phyloP scores from a whole-genome alignment of 2,888 invertebrate species.

The Agrotis segetum region DNA sequence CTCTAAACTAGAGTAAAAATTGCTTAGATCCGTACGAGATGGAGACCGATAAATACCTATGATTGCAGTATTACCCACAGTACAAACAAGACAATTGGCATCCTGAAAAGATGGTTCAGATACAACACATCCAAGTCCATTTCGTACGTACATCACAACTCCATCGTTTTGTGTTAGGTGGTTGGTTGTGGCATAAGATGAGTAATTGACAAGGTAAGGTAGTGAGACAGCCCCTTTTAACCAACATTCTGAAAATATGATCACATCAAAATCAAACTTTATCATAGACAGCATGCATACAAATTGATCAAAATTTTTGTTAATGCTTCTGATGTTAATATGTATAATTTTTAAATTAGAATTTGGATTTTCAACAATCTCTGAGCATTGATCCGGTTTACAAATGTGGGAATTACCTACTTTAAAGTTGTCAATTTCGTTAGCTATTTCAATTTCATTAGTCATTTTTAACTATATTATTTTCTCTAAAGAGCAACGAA shows the following conservation, averaged over 20 bases:
- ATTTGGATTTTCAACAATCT: background rate
- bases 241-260: too few species aligned
- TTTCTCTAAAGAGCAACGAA: background rate
- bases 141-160: background rate
- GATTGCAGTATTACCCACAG: background rate
- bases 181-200: background rate
- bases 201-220: too few species aligned
- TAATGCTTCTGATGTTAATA: background rate
- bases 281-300: too few species aligned
- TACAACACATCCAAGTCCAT: background rate
- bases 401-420: background rate
- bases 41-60: background rate
- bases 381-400: background rate
- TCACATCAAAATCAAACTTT: too few species aligned
- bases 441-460: background rate
- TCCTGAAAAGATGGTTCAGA: background rate
- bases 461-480: background rate
- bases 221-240: too few species aligned
- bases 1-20: background rate
- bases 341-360: background rate
- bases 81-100: background rate
- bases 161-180: background rate
- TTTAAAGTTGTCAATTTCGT: background rate
- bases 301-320: too few species aligned
- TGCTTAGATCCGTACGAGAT: background rate